Evolutionary conservation across 2,797 vertebrate species (phyloP), one percentile per base, ranked within the genome.

Genomic region (Champsocephalus esox): DNA sequence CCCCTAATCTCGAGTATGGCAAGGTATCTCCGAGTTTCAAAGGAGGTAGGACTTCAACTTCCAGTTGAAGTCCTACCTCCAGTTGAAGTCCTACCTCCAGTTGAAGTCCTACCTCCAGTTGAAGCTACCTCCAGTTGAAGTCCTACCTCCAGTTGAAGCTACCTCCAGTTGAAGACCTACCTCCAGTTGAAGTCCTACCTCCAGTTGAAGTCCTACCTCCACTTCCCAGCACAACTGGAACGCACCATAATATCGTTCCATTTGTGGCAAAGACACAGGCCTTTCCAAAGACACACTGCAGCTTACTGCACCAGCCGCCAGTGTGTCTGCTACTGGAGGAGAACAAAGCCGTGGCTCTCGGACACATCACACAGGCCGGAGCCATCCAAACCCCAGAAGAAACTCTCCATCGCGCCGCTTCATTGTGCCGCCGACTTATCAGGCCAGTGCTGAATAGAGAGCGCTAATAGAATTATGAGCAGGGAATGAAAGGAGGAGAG

Each of bases 391-490:
- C 79, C 90, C 88, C 89, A 51, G 17, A 80, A 90, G 89, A 85
- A 85, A 69, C 86, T 66, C 85, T 85, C 75, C 60, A 65, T 73
- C n/a, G 14, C 19, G 24, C 50, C 1, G 43, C 76, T 82, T 57
- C 82, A 85, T 89, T 92, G 88, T 89, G 80, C 68, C 13, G 24
- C 46, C 1, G 69, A 84, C 89, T 90, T 92, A 92, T 92, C 90
- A 58, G 83, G 51, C 68, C 12, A 1, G 46, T 81, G 68, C 81
- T 88, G 84, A 91, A 90, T 78, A 75, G 88, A 54, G 77, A 2
- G 49, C 49, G 28, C 87, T 91, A 91, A 91, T 91, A 88, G 89
- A 92, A 92, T 93, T 91, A 92, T 88, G 83, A 86, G 64, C 51
- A 65, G 38, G 51, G 55, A 67, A 71, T 79, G 73, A 89, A 85